Evolutionary conservation across 2,113 vertebrate species (phyloP), one percentile per base, ranked within the genome.

Genomic region (Pogona vitticeps): DNA sequence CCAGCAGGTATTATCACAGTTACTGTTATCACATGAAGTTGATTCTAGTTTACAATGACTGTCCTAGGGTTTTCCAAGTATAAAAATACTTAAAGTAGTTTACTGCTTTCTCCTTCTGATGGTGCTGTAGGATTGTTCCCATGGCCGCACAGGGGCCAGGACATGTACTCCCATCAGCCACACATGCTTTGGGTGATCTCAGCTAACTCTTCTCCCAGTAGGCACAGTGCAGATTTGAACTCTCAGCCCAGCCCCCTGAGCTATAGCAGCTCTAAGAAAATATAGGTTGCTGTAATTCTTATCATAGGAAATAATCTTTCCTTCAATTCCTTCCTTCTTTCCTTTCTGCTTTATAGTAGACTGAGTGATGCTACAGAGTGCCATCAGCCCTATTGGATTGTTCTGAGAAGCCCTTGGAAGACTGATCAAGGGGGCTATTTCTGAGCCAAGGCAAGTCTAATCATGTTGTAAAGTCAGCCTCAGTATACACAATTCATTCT

Each of bases 401-500:
- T 92, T 91, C 93, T 87, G 89, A 9, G 92, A 94, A 94, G 72
- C 88, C 82, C 91, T 87, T 87, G 90, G 88, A 87, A 77, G 70
- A 82, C 90, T 91, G 92, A 92, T 92, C 92, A 92, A 92, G 90
- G 90, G 89, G 40, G 65, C 91, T 91, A 92, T 90, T 92, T 93
- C 90, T 85, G 88, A 90, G 91, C 91, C 90, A 90, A 92, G 90
- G 84, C 82, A 92, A 87, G 92, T 85, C 93, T 95, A 91, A 94
- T 92, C 82, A 17, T 93, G 92, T 92, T 94, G 94, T 42, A 93
- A 92, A 93, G 93, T 93, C 92, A 94, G 91, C 83, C 91, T 92
- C 90, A 90, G 93, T 93, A 94, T 92, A 92, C 93, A 93, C 93
- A 92, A 94, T 94, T 94, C 94, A 94, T 95, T 94, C 94, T 95